phyloP scores from a whole-genome alignment of 2,888 invertebrate genomes.

The Cacoxenus indagator region DNA sequence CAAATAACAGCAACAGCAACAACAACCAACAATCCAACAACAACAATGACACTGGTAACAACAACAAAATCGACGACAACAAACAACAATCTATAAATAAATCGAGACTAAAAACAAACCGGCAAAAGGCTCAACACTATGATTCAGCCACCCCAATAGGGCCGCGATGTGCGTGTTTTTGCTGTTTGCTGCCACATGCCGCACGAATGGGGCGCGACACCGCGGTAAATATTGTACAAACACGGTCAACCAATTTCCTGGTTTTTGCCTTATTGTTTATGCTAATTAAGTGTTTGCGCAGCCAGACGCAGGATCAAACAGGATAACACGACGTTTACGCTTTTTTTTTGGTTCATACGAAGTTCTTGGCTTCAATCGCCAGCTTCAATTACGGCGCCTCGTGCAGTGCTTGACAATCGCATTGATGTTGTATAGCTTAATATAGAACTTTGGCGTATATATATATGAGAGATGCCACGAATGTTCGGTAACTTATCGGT shows the following conservation, averaged over 20 bases:
- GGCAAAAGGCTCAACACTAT: background rate
- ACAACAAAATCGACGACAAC: background rate
- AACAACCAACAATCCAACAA: background rate
- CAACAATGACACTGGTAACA: too few species aligned
- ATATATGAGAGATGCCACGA: too few species aligned
- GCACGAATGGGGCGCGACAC: background rate
- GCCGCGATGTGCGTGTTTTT: too few species aligned
- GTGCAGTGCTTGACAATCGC: background rate
- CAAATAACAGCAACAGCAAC: background rate
- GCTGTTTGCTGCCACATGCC: too few species aligned
- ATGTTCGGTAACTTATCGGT: too few species aligned
- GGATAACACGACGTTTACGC: conserved; percentile 1
- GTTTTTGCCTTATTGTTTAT: conserved; percentile 22
- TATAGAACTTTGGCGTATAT: too few species aligned
- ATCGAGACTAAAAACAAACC: conserved; percentile 15
- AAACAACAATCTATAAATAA: conserved; percentile 22
- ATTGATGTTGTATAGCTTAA: too few species aligned
- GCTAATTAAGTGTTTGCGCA: conserved; percentile 22
- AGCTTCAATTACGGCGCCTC: background rate
- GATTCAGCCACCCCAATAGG: background rate
- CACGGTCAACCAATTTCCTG: conserved; percentile 23
- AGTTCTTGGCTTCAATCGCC: background rate
- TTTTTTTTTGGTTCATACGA: background rate
- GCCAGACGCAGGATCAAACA: conserved; percentile 20
- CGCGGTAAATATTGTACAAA: conserved; percentile 18